phyloP scores from a whole-genome alignment of 2,113 vertebrate species.

The Pachyramphus minor region DNA sequence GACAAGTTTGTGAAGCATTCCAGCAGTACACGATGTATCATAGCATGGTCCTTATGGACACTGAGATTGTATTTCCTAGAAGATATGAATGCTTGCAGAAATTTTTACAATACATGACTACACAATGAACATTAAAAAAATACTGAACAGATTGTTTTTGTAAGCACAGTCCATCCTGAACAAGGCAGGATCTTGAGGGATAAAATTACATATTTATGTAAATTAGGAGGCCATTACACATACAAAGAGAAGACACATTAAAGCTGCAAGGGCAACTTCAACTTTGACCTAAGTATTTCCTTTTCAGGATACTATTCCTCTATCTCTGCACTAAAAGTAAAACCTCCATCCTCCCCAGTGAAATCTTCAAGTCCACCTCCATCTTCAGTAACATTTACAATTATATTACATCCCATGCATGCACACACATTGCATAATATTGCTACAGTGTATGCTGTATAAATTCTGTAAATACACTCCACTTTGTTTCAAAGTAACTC shows the following conservation, averaged over 20 bases:
- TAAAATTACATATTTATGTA: not conserved
- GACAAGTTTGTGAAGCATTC: not conserved
- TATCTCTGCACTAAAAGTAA: not conserved
- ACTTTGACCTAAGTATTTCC: not conserved
- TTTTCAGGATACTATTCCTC: not conserved
- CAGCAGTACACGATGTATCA: not conserved
- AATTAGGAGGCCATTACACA: not conserved
- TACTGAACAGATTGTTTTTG: not conserved
- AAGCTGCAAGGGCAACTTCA: not conserved
- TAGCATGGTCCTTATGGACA: rapidly evolving
- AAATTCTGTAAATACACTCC: conserved; percentile 28
- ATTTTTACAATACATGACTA: not conserved
- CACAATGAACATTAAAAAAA: not conserved
- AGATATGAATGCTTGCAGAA: not conserved
- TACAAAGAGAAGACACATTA: not conserved
- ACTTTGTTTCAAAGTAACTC: conserved; percentile 46
- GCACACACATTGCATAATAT: conserved; percentile 26
- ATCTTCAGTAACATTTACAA: conserved; percentile 6
- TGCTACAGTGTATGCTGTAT: conserved; percentile 34
- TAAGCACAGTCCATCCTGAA: not conserved
- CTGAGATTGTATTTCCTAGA: not conserved
- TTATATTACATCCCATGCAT: not conserved
- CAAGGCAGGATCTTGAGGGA: not conserved
- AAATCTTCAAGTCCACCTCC: not conserved
- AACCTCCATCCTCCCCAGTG: not conserved